Conservation (phyloP, 2,888 invertebrate species). For the Cinara cedri region DNA sequence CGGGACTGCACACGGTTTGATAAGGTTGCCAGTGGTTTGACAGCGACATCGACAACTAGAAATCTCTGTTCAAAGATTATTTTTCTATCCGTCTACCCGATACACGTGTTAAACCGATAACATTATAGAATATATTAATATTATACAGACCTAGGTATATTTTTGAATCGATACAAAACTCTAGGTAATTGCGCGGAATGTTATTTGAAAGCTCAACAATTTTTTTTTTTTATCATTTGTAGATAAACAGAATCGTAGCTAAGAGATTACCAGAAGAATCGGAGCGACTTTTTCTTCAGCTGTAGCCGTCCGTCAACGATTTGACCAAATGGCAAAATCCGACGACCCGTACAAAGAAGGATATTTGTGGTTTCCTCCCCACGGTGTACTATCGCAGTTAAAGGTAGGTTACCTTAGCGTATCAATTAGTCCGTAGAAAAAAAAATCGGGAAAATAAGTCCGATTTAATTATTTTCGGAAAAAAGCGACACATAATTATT, state of each 20-base stretch:
- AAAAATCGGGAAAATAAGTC: no score
- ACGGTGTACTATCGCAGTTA: constrained; percentile 75
- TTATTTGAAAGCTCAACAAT: background rate
- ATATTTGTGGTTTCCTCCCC: constrained; percentile 78
- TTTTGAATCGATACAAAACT: background rate
- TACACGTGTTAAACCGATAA: background rate
- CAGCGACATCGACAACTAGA: background rate
- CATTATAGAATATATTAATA: no score
- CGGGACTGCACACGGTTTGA: constrained; percentile 20
- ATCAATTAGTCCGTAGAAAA: no score
- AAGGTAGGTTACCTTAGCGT: no score
- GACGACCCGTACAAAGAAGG: constrained; percentile 65
- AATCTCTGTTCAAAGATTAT: background rate
- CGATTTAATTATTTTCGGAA: no score
- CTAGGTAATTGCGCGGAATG: background rate
- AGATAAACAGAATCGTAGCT: background rate
- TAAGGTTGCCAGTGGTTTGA: constrained; percentile 19
- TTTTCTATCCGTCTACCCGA: no score
- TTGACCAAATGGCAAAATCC: constrained; percentile 45
- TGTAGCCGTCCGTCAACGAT: background rate
- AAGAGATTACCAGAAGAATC: background rate
- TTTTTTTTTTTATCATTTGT: background rate
- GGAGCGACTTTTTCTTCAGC: background rate
- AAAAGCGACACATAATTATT: no score
- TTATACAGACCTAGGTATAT: no score